A percentile compares a stretch with the other conserved stretches of the same genome.
phyloP scores from a whole-genome alignment of 2,888 invertebrate species.

The Drosophila hamatofila region DNA sequence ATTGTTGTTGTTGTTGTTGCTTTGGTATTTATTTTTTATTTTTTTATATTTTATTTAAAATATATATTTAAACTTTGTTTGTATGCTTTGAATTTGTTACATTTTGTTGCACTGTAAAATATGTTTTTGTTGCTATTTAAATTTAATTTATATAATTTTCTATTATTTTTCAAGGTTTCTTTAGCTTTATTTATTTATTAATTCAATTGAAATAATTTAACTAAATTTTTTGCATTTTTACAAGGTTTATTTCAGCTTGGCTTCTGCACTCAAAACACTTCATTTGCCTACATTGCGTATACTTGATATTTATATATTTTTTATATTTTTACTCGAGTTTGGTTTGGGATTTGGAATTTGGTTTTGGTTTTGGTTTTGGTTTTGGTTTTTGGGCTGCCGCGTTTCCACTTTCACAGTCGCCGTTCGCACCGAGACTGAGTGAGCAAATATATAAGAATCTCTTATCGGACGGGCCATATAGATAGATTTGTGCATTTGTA shows the following conservation, averaged over 20 bases:
- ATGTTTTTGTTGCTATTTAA: background rate
- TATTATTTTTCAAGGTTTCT: constrained; percentile 8
- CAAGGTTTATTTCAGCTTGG: constrained; percentile 17
- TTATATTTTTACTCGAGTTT: background rate
- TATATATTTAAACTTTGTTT: background rate
- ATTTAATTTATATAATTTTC: background rate
- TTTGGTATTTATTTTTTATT: background rate
- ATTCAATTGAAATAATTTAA: background rate
- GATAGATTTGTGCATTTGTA: constrained; percentile 71
- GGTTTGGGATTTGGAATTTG: too few relatives aligned
- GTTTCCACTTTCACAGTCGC: constrained; percentile 70
- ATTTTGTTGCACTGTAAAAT: constrained; percentile 29
- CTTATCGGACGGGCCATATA: constrained; percentile 80
- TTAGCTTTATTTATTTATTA: background rate
- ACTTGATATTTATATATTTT: constrained; percentile 1
- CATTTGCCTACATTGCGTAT: constrained; percentile 31
- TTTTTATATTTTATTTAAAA: constrained; percentile 12
- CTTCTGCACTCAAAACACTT: constrained; percentile 16
- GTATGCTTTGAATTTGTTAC: constrained; percentile 11
- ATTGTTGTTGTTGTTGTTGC: constrained; percentile 18
- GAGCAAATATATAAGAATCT: constrained; percentile 42
- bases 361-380: background rate
- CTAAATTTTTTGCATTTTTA: constrained; percentile 12
- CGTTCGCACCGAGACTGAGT: constrained; percentile 84
- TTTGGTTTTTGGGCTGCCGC: constrained; percentile 27